Evolutionary conservation across 2,888 invertebrate species (phyloP).

Genomic region (Conomelus anceps): DNA sequence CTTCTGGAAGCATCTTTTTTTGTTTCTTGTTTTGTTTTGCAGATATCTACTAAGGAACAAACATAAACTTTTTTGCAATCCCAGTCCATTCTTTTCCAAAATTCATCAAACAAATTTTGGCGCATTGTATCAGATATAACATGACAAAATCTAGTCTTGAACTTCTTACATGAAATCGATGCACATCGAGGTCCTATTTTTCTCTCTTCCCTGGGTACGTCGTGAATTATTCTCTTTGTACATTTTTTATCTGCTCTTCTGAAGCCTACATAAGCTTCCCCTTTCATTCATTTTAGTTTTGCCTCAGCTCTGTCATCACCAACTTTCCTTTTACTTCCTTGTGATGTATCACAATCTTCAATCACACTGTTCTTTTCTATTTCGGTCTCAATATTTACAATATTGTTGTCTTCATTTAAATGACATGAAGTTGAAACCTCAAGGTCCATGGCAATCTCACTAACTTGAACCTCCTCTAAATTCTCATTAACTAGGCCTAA

Average conservation of each 20-base stretch:
- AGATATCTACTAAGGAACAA: neutral
- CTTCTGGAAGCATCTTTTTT: neutral
- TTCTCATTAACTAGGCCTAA: no score
- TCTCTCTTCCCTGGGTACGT: slow-evolving; percentile 7
- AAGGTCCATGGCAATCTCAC: no score
- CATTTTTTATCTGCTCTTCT: neutral
- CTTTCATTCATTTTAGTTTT: neutral
- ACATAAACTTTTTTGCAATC: slow-evolving; percentile 16
- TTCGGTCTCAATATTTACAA: no score
- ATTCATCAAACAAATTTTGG: neutral
- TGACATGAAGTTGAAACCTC: no score
- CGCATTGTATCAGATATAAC: slow-evolving; percentile 2
- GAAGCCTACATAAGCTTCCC: slow-evolving; percentile 16
- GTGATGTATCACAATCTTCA: neutral
- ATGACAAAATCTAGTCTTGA: neutral
- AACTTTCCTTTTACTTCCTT: neutral
- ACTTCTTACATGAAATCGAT: slow-evolving; percentile 5
- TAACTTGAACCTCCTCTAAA: no score
- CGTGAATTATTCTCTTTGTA: slow-evolving; percentile 17
- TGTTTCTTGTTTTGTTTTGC: neutral
- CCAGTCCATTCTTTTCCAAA: slow-evolving; percentile 18
- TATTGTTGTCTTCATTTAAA: no score
- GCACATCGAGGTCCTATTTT: slow-evolving; percentile 14
- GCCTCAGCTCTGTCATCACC: neutral
- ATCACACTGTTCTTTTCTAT: no score